Evolutionary conservation across 2,888 invertebrate species (phyloP).

Genomic region (Crioceris asparagi): DNA sequence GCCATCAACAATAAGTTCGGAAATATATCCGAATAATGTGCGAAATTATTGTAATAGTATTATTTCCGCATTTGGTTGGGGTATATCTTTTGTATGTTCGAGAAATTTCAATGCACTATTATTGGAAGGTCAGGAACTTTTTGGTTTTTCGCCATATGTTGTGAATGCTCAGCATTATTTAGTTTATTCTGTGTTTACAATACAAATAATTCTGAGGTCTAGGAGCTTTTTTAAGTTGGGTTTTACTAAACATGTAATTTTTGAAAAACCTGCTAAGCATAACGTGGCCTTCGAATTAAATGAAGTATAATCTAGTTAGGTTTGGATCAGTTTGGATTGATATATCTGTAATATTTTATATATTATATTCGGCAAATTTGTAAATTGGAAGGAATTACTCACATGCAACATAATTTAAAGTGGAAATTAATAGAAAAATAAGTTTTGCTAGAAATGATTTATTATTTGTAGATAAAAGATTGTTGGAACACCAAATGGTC

Average conservation of each 20-base stretch:
- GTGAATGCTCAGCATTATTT: constrained; percentile 53
- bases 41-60: constrained; percentile 63
- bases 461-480: no score
- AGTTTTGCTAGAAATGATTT: no score
- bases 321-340: no score
- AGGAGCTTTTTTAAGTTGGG: background rate
- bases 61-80: constrained; percentile 65
- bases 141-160: constrained; percentile 54
- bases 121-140: constrained; percentile 56
- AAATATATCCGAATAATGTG: constrained; percentile 67
- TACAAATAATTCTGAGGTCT: constrained; percentile 49
- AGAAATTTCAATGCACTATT: constrained; percentile 51
- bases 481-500: no score
- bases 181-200: constrained; percentile 60
- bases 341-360: no score
- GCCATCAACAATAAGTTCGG: constrained; percentile 69
- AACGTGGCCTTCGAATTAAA: no score
- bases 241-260: background rate
- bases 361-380: no score
- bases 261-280: no score
- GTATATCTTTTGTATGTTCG: constrained; percentile 60
- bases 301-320: no score
- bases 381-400: no score
- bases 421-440: no score
- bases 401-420: no score